Evolutionary conservation across 2,888 invertebrate genomes (phyloP).

Genomic region (Andrena camellia): DNA sequence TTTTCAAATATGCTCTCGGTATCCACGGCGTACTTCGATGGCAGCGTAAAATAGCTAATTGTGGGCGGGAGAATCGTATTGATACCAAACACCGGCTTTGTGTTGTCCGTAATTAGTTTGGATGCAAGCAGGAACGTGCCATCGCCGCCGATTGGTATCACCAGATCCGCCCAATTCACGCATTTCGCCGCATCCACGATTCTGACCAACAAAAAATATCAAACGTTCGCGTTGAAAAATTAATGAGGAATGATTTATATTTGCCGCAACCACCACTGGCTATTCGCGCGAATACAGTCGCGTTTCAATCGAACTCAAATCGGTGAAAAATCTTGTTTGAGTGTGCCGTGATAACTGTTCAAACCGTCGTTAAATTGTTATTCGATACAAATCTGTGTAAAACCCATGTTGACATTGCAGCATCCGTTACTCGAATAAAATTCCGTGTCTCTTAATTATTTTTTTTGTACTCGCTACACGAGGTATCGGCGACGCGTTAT

Average conservation of each 20-base stretch:
- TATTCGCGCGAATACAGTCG: no score
- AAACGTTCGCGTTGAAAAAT: not conserved
- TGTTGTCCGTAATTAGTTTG: constrained; percentile 79
- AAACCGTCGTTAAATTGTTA: not conserved
- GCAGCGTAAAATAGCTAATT: constrained; percentile 35
- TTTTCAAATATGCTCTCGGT: constrained; percentile 61
- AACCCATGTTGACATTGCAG: no score
- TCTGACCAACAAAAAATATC: constrained; percentile 73
- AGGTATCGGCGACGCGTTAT: not conserved
- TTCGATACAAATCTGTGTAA: not conserved
- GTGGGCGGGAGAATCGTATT: constrained; percentile 39
- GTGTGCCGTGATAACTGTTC: no score
- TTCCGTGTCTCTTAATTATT: not conserved
- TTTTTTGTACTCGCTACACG: not conserved
- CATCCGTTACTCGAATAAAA: not conserved
- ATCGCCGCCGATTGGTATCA: constrained; percentile 95
- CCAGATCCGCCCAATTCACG: constrained; percentile 95
- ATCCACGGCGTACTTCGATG: constrained; percentile 35
- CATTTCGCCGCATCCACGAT: constrained; percentile 88
- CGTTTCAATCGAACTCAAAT: no score
- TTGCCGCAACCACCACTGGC: no score
- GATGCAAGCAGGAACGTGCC: constrained; percentile 97
- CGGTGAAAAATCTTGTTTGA: no score
- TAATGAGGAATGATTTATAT: no score
- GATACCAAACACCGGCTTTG: constrained; percentile 60